A percentile compares a stretch with the other conserved stretches of the same genome.
Evolutionary conservation across 2,113 vertebrate genomes (phyloP).

Genomic region (Pachycephala philippinensis): DNA sequence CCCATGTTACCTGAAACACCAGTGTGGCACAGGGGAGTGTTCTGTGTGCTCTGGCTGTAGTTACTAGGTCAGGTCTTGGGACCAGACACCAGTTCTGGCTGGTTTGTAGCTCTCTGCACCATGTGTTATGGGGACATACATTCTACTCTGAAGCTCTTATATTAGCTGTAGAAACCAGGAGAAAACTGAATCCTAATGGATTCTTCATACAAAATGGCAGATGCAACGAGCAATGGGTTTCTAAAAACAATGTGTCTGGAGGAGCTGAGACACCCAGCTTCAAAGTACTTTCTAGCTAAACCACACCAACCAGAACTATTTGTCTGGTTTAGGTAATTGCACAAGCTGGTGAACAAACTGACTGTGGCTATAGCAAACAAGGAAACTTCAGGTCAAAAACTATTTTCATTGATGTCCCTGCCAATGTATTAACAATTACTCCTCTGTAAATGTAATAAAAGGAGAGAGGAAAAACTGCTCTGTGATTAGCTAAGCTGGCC

Average conservation of each 20-base stretch:
- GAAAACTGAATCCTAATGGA: neutral
- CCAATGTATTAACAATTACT: neutral
- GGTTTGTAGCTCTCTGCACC: too few species aligned
- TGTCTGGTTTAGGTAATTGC: neutral
- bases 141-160: neutral
- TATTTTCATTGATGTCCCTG: neutral
- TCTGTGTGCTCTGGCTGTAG: neutral
- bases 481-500: neutral
- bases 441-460: neutral
- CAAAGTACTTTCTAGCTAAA: neutral
- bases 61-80: neutral
- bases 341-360: neutral
- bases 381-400: neutral
- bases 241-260: neutral
- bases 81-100: neutral
- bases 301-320: neutral
- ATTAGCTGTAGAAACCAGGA: neutral
- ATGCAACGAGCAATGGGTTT: neutral
- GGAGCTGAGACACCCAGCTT: neutral
- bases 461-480: neutral
- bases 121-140: neutral
- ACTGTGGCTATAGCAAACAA: neutral
- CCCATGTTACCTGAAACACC: neutral
- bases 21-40: neutral
- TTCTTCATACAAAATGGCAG: neutral